Percentiles rank a stretch among this genome's conserved stretches.
Evolutionary conservation across 2,888 invertebrate genomes (phyloP).

Genomic region (Hirtodrosophila trivittata): DNA sequence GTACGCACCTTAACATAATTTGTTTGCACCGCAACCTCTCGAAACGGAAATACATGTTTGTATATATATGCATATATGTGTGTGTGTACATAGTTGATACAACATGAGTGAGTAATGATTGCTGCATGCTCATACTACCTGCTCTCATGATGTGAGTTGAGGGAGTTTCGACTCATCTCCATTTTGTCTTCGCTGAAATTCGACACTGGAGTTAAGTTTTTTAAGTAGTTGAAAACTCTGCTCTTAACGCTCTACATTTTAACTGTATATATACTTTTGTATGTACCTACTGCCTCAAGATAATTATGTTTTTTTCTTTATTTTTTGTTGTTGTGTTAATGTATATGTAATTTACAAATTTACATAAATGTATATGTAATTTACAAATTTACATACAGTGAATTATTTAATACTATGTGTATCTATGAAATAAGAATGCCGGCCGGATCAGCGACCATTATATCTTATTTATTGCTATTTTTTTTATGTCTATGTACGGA

Average conservation of each 20-base stretch:
- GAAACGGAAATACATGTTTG: conserved; percentile 44
- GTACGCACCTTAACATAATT: conserved; percentile 39
- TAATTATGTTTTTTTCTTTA: conserved; percentile 1
- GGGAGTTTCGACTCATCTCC: conserved; percentile 19
- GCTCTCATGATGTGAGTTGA: conserved; percentile 19
- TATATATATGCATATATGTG: conserved; percentile 4
- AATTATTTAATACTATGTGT: too few species aligned
- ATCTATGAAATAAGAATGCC: too few species aligned
- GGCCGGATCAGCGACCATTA: too few species aligned
- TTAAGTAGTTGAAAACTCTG: conserved; percentile 12
- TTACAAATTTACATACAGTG: too few species aligned
- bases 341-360: too few species aligned
- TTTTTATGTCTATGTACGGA: too few species aligned
- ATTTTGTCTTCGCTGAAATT: conserved; percentile 28
- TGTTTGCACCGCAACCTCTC: conserved; percentile 33
- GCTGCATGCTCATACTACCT: conserved; percentile 37
- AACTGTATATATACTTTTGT: not conserved
- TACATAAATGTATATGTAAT: too few species aligned
- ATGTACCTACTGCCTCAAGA: not conserved
- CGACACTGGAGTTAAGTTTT: conserved; percentile 15
- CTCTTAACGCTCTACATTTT: not conserved
- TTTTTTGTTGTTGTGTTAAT: too few species aligned
- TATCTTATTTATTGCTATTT: too few species aligned
- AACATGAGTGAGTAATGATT: conserved; percentile 35
- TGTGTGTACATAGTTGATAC: conserved; percentile 19